Percentiles rank a stretch among this genome's conserved stretches.
Evolutionary conservation across 2,797 vertebrate species (phyloP).

Genomic region (Tenualosa thibaudeaui): DNA sequence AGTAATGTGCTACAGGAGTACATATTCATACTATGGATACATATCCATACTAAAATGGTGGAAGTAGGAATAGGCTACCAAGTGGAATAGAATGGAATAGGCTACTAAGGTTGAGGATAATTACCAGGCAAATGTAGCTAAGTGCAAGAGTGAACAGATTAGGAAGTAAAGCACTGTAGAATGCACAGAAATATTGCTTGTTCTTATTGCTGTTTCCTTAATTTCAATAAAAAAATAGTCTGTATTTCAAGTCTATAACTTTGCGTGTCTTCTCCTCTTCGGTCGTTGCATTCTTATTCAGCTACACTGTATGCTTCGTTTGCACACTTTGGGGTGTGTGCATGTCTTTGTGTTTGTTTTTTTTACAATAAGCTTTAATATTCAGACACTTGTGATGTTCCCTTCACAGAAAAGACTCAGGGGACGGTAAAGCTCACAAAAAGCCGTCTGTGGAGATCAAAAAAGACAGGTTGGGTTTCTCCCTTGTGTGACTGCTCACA

Average conservation of each 20-base stretch:
- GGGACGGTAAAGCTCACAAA: conserved; percentile 68
- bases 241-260: no score
- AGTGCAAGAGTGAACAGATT: not conserved
- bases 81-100: not conserved
- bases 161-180: no score
- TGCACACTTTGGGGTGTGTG: not conserved
- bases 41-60: no score
- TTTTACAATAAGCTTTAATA: not conserved
- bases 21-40: no score
- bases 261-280: no score
- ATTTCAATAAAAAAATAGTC: no score
- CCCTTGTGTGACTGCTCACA: not conserved
- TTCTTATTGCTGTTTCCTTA: not conserved
- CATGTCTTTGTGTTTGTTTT: not conserved
- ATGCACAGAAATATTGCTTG: not conserved
- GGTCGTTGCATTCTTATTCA: no score
- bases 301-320: not conserved
- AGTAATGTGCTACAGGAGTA: not conserved
- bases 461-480: conserved; percentile 72
- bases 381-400: conserved; percentile 53
- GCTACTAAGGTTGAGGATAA: not conserved
- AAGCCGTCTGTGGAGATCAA: conserved; percentile 66
- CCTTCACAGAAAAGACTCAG: conserved; percentile 71
- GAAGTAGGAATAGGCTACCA: no score
- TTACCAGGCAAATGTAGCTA: not conserved